Base-by-base conservation (phyloP, 2,888 invertebrate species). In the Orthosia gothica region DNA sequence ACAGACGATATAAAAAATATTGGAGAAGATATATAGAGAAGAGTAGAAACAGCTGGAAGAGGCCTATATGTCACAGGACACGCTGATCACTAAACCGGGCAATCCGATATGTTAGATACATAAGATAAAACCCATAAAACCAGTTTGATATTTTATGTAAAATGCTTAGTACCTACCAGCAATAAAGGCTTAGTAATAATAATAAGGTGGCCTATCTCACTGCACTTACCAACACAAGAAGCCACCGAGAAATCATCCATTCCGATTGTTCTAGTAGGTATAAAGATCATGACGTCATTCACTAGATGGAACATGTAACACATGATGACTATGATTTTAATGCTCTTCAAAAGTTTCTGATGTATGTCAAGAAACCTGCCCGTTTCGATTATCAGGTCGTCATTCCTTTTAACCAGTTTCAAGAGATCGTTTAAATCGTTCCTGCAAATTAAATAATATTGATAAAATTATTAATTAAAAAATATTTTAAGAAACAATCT, bases 221-320 rank as follows among this genome's bases (percentile, higher is more conserved):
- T 49, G 52, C 50, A 83, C 79, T 76, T 77, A 92, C 92, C 92
- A 32, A 88, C 88, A 75, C 92, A 92, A 71, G 90, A 86, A 16
- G 67, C 83, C 5, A 88, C 68, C 0, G 88, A 82, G 71, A 86
- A 89, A 26, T 87, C 84, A 23, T 84, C 82, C 72, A 89, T 86
- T 5, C 73, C 73, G 3, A 88, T 61, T n/a, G 85, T 83, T 72
- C 91, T 88, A 40, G 86, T 70, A 2, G 91, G 90, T 76, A 90
- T 87, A 52, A 82, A 92, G 20, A 91, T 82, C 18, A 91, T 57
- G n/a, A 89, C 63, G 61, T 87, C 91, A 54, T 91, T 90, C 1
- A 91, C 57, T 5, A 91, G 87, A 75, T 91, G 91, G 47, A 89
- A 90, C 1, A 72, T 45, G 55, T 90, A 91, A 45, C 89, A 89